phyloP scores from a whole-genome alignment of 1,140 invertebrate species.

The Telenomus remus region DNA sequence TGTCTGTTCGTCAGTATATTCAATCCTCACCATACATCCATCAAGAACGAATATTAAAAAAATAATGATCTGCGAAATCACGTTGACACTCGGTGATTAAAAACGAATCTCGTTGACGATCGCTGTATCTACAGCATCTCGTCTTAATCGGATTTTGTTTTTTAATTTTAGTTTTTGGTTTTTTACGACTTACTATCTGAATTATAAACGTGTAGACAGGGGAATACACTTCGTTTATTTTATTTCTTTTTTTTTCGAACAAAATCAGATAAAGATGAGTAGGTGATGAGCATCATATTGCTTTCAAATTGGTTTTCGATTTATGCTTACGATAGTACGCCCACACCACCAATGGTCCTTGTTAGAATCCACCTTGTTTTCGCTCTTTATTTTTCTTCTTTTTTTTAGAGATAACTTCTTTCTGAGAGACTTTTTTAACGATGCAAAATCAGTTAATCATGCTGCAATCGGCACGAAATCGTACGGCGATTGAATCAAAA shows the following conservation, averaged over 20 bases:
- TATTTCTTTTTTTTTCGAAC: conserved; percentile 22
- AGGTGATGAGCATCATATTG: conserved; percentile 69
- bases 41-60: no score
- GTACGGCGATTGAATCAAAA: conserved; percentile 40
- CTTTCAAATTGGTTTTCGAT: conserved; percentile 75
- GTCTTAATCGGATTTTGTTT: conserved; percentile 18
- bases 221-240: conserved; percentile 56
- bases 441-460: conserved; percentile 34
- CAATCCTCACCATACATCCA: no score
- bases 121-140: conserved; percentile 17
- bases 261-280: conserved; percentile 64
- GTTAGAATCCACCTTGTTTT: conserved; percentile 29
- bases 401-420: conserved; percentile 7
- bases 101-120: conserved; percentile 33
- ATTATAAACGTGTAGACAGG: conserved; percentile 51
- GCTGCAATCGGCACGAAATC: conserved; percentile 27
- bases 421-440: conserved; percentile 9
- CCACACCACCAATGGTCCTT: conserved; percentile 49
- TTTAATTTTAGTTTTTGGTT: conserved; percentile 24
- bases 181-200: conserved; percentile 24
- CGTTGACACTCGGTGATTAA: no score
- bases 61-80: no score
- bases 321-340: conserved; percentile 68
- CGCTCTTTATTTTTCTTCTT: conserved; percentile 11
- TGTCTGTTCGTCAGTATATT: no score